A percentile compares a stretch with the other conserved stretches of the same genome.
Evolutionary conservation across 1,140 invertebrate species (phyloP).

Genomic region (Diorhabda sublineata): DNA sequence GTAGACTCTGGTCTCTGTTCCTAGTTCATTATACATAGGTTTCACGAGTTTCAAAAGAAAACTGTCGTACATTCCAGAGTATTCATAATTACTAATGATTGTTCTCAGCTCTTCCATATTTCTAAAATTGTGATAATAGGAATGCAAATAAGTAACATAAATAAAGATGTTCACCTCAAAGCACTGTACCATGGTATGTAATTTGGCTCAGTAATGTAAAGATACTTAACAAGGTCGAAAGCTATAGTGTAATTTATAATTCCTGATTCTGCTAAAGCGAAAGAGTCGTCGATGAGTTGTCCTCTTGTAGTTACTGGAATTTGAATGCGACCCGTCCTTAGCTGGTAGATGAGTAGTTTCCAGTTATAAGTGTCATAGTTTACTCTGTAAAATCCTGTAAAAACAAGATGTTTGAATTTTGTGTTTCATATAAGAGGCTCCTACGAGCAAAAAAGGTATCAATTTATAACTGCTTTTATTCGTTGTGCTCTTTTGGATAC

Average conservation of each 20-base stretch:
- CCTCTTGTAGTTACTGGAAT: constrained; percentile 66
- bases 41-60: constrained; percentile 37
- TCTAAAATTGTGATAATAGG: not conserved
- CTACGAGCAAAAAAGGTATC: no score
- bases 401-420: constrained; percentile 31
- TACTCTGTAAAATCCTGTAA: constrained; percentile 59
- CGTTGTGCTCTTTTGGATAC: no score
- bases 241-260: constrained; percentile 57
- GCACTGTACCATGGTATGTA: constrained; percentile 41
- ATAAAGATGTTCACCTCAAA: constrained; percentile 27
- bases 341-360: constrained; percentile 51
- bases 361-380: constrained; percentile 63
- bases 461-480: no score
- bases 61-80: constrained; percentile 38
- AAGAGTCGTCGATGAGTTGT: constrained; percentile 58
- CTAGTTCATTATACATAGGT: constrained; percentile 35
- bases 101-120: constrained; percentile 31
- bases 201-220: constrained; percentile 46
- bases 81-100: constrained; percentile 37
- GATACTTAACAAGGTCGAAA: constrained; percentile 59
- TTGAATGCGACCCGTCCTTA: constrained; percentile 46
- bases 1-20: constrained; percentile 27
- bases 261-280: constrained; percentile 52
- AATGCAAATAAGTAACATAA: not conserved
- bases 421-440: no score